Base-by-base conservation (phyloP, 2,888 invertebrate genomes). In the Rhynchonema sp. region DNA sequence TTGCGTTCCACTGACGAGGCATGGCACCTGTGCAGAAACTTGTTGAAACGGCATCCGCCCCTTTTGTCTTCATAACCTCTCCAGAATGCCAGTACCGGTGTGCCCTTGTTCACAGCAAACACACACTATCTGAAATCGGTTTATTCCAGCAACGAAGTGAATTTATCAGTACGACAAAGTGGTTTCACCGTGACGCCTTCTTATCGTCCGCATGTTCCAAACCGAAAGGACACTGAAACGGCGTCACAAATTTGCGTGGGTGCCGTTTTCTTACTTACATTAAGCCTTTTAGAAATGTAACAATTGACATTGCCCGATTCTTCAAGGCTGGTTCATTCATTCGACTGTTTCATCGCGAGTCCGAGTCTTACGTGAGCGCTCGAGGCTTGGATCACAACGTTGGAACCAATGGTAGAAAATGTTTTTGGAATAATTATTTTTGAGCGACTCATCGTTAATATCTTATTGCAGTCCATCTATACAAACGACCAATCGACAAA, bases 281-380 rank as follows among this genome's bases (percentile, higher is more conserved):
- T n/a, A n/a, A n/a, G n/a, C 17, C 38, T 6, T 38, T 38, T 38
- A 38, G 17, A 38, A 38, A 38, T 38, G 6, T 38, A 38, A 38
- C 6, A 38, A 38, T 38, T 38, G 38, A 38, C 38, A 38, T 38
- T 38, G n/a, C n/a, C n/a, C n/a, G n/a, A n/a, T n/a, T n/a, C n/a
- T 46, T 54, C 0, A 60, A 73, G 72, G 70, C 69, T 30, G 73
- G 73, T 0, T 68, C 67, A 52, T 67, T 70, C 22, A 63, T 74
- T 17, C 60, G 72, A 20, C 68, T 74, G 46, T 74, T 70, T 63
- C 74, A 74, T 66, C 72, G 72, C 61, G 74, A 74, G 62, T 69
- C 73, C 65, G 74, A 74, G 62, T 73, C 73, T 0, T 73, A 74
- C 59, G 61, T 74, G 27, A 68, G 69, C 46, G 71, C 71, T 1